Conservation (phyloP, 1,140 invertebrate genomes). For the Diorhabda sublineata region DNA sequence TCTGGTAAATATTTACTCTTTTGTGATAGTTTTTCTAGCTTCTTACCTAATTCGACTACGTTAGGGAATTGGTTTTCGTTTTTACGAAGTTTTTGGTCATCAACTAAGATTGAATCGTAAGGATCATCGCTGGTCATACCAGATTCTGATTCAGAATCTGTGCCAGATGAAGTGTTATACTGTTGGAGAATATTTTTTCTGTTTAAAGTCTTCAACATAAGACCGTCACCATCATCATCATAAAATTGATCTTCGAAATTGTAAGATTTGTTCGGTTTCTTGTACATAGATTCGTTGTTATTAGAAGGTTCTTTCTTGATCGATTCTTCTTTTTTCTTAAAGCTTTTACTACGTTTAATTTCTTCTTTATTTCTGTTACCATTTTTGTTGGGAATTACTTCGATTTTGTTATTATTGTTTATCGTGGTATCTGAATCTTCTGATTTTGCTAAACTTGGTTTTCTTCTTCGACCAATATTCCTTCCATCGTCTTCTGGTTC, state of each 20-base stretch:
- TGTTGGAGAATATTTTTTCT: conserved; percentile 64
- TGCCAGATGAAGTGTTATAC: conserved; percentile 54
- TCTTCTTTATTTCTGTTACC: conserved; percentile 16
- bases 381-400: background rate
- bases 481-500: conserved; percentile 25
- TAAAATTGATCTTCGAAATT: conserved; percentile 59
- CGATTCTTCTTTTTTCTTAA: conserved; percentile 35
- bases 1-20: conserved; percentile 46
- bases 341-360: conserved; percentile 33
- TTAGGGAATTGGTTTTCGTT: conserved; percentile 41
- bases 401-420: conserved; percentile 29
- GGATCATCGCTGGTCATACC: conserved; percentile 66
- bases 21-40: conserved; percentile 51
- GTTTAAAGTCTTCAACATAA: conserved; percentile 61
- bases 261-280: conserved; percentile 46
- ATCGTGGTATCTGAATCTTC: conserved; percentile 46
- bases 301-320: conserved; percentile 49
- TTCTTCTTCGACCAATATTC: background rate
- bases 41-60: conserved; percentile 48
- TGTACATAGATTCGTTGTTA: conserved; percentile 29
- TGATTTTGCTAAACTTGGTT: conserved; percentile 21
- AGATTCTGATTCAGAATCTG: conserved; percentile 51
- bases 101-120: conserved; percentile 69
- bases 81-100: conserved; percentile 56
- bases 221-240: conserved; percentile 57